Percentiles rank a stretch among this genome's conserved stretches.
Evolutionary conservation across 2,888 invertebrate species (phyloP).

Genomic region (Prosopocoilus inquinatus): DNA sequence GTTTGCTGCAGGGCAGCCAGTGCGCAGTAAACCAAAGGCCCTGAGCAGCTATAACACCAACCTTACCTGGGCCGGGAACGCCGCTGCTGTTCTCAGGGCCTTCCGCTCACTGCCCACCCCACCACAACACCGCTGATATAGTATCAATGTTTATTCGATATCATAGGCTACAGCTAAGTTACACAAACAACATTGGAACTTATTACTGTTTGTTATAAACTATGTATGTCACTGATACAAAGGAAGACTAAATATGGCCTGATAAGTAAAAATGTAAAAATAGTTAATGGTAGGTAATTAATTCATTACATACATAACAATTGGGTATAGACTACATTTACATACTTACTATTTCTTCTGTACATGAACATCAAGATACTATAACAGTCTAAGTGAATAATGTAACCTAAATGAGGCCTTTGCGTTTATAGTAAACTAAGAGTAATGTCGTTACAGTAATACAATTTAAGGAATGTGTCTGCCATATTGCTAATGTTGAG

Average conservation of each 20-base stretch:
- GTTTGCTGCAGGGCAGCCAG: constrained; percentile 40
- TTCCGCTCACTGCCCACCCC: constrained; percentile 44
- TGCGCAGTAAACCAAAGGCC: constrained; percentile 51
- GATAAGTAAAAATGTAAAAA: constrained; percentile 29
- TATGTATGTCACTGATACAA: constrained; percentile 27
- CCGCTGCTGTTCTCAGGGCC: constrained; percentile 44
- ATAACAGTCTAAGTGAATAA: constrained; percentile 30
- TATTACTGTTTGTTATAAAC: constrained; percentile 24
- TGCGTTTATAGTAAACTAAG: constrained; percentile 23
- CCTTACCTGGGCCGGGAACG: constrained; percentile 47
- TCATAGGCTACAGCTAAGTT: constrained; percentile 35
- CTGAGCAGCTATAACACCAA: constrained; percentile 48
- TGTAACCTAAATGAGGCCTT: constrained; percentile 29
- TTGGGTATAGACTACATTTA: constrained; percentile 25
- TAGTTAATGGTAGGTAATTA: constrained; percentile 6
- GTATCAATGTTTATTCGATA: constrained; percentile 40
- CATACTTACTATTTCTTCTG: constrained; percentile 26
- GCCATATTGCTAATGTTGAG: constrained; percentile 43
- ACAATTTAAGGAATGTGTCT: constrained; percentile 23
- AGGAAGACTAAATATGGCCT: constrained; percentile 30
- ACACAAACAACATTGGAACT: constrained; percentile 28
- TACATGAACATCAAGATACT: constrained; percentile 40
- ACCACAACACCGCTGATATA: constrained; percentile 40
- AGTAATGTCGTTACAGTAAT: constrained; percentile 24
- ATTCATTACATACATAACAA: constrained; percentile 13